Evolutionary conservation across 2,113 vertebrate genomes (phyloP), one percentile per base, ranked within the genome.

Genomic region (Chlorodrepanis virens): DNA sequence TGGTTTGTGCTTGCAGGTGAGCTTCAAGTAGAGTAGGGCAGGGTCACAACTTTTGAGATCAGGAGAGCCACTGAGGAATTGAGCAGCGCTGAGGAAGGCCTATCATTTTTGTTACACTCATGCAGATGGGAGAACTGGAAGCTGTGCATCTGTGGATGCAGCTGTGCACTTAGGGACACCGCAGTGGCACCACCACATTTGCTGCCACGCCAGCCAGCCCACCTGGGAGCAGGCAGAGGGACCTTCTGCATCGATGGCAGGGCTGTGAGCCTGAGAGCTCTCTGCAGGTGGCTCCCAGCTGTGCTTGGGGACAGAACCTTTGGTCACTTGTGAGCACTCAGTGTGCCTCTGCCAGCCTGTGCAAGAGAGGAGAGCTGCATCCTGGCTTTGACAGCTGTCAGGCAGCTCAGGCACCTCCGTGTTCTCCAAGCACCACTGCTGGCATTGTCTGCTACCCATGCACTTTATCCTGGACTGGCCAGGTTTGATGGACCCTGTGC

Each of bases 381-480:
- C 29, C 45, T 49, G 57, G 18, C 31, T 80, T 39, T 12, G 8
- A 25, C 63, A 59, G 68, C 68, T 67, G 56, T 56, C 78, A 72
- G 42, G 65, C 67, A 76, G 47, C 78, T 57, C 52, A 39, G 64
- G 14, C 39, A 49, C 31, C 39, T 63, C 68, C 0, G 0, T 12
- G 63, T 27, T 69, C 39, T n/a, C 44, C 0, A 0, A 93, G 56
- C 39, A 24, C 33, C 0, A 0, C 24, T 29, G 49, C 1, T 2
- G 12, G 40, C 52, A 25, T 37, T 85, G 44, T 90, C 52, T 67
- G 75, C 56, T 75, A 10, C 27, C 18, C 6, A 2, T 19, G n/a
- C 22, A 9, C 70, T 91, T 75, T 40, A 23, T 70, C 40, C 40
- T 5, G 3, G 9, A 29, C 33, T 50, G 35, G 35, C 28, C 35